phyloP scores from a whole-genome alignment of 2,888 invertebrate genomes.

The Latheticus oryzae region DNA sequence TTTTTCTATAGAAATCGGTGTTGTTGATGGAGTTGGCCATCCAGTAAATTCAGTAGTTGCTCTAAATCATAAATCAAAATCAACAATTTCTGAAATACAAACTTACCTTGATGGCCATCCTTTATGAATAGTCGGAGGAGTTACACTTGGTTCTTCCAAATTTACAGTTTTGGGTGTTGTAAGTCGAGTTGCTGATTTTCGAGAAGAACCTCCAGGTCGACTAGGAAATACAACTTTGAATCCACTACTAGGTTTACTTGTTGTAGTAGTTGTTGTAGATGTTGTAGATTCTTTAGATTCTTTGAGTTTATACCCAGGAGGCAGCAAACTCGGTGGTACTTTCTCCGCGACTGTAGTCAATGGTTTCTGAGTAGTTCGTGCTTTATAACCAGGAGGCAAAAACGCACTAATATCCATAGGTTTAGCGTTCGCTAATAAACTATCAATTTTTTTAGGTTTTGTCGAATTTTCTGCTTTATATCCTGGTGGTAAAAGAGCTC shows the following conservation, averaged over 20 bases:
- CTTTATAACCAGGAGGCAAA: constrained; percentile 72
- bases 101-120: constrained; percentile 84
- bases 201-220: constrained; percentile 72
- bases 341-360: constrained; percentile 56
- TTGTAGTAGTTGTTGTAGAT: constrained; percentile 63
- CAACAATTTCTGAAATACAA: background rate
- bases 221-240: constrained; percentile 85
- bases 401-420: constrained; percentile 71
- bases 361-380: constrained; percentile 47
- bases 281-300: constrained; percentile 41
- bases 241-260: constrained; percentile 64
- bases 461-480: constrained; percentile 66
- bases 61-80: constrained; percentile 65
- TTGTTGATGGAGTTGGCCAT: constrained; percentile 90
- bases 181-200: constrained; percentile 66
- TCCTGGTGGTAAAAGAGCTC: constrained; percentile 75
- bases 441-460: constrained; percentile 22
- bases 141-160: constrained; percentile 59
- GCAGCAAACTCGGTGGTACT: constrained; percentile 67
- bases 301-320: constrained; percentile 69
- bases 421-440: constrained; percentile 49
- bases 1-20: constrained; percentile 87
- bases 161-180: constrained; percentile 51
- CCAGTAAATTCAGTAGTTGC: constrained; percentile 91
- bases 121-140: constrained; percentile 79